A percentile compares a stretch with the other conserved stretches of the same genome.
These are phyloP conservation scores for Drosophila anomalipes DNA, from an alignment of 2,888 invertebrate genomes.

Conservation along the genomic window DNA sequence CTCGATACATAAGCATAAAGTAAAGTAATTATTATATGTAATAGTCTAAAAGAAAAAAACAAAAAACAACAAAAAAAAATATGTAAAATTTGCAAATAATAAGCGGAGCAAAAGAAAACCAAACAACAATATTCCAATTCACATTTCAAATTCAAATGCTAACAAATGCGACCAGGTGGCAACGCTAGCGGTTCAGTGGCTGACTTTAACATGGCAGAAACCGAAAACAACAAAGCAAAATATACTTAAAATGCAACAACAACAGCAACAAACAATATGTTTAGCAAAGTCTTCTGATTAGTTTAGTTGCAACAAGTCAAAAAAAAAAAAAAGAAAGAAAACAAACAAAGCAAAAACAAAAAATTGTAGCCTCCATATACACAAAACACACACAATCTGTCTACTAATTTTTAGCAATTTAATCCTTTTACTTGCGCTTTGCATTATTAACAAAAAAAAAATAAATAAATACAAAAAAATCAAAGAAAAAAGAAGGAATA, in stretches of 20 bases:
- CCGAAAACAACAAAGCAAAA: constrained; percentile 38
- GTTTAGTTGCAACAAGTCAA: constrained; percentile 69
- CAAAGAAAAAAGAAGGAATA: constrained; percentile 25
- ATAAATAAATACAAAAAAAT: background rate
- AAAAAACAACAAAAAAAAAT: constrained; percentile 24
- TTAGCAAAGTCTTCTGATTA: constrained; percentile 64
- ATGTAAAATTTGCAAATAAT: constrained; percentile 59
- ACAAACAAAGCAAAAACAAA: background rate
- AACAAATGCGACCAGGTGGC: constrained; percentile 51
- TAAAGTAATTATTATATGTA: constrained; percentile 68
- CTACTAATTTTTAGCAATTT: constrained; percentile 54
- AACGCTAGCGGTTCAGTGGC: constrained; percentile 41
- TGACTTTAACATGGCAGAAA: constrained; percentile 17
- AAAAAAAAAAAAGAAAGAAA: constrained; percentile 1
- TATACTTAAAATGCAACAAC: constrained; percentile 57
- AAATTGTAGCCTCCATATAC: constrained; percentile 43
- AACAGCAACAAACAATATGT: constrained; percentile 43
- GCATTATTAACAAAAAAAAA: constrained; percentile 40
- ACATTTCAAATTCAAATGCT: constrained; percentile 50
- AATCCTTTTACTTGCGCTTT: constrained; percentile 62
- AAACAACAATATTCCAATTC: constrained; percentile 40
- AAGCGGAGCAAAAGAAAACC: constrained; percentile 35
- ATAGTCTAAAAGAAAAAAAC: constrained; percentile 48
- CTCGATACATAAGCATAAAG: constrained; percentile 76
- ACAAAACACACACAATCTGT: constrained; percentile 37